Evolutionary conservation across 2,113 vertebrate genomes (phyloP).

Genomic region (Glaucomys volans): DNA sequence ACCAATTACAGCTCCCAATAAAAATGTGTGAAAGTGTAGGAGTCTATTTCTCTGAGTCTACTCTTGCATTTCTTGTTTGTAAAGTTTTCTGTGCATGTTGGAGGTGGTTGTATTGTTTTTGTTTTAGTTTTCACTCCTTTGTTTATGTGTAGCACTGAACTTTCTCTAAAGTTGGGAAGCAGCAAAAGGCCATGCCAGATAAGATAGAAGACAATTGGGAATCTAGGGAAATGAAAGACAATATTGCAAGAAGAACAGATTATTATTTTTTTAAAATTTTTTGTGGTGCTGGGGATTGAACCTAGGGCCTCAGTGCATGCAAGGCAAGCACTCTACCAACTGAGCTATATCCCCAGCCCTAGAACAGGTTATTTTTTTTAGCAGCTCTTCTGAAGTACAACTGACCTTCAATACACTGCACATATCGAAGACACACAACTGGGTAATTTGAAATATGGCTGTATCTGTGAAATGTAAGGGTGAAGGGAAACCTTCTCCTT

Average conservation of each 20-base stretch:
- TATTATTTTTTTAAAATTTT: too few relatives aligned
- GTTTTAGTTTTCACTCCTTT: slow-evolving; percentile 8
- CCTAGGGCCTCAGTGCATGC: too few relatives aligned
- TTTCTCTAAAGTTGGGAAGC: neutral
- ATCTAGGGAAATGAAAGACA: neutral
- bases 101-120: neutral
- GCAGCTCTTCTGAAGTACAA: neutral
- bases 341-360: too few relatives aligned
- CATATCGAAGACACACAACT: neutral
- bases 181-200: neutral
- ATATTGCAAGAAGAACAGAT: neutral
- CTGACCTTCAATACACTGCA: neutral
- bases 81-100: neutral
- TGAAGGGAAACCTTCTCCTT: neutral
- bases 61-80: neutral
- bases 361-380: too few relatives aligned
- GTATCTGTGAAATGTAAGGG: neutral
- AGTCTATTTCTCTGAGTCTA: neutral
- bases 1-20: neutral
- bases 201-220: neutral
- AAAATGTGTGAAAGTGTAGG: neutral
- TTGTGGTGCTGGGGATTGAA: too few relatives aligned
- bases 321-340: too few relatives aligned
- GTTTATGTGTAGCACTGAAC: neutral
- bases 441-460: neutral